These are phyloP conservation scores for Corythaixoides concolor DNA, from an alignment of 2,113 vertebrate genomes.

Conservation along the genomic window DNA sequence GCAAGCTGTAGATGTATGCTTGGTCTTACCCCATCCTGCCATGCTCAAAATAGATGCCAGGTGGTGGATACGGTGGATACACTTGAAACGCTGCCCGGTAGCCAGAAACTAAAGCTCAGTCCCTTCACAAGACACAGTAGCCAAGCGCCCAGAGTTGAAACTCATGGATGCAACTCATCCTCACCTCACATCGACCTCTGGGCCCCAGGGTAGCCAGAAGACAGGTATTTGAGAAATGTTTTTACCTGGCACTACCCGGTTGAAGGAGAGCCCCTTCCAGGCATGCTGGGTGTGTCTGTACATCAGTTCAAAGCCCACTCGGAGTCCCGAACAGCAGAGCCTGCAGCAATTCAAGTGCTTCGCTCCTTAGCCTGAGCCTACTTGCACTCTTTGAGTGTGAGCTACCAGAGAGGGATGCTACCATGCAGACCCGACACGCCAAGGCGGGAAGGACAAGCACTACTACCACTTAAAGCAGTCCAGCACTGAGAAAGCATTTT, in stretches of 20 bases:
- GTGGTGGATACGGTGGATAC: not conserved
- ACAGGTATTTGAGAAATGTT: not conserved
- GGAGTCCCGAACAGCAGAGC: not conserved
- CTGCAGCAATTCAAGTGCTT: not conserved
- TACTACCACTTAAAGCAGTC: not conserved
- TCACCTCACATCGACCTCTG: not conserved
- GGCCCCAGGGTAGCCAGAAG: not conserved
- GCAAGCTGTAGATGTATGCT: not conserved
- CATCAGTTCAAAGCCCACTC: not conserved
- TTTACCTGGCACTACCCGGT: not conserved
- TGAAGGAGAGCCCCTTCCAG: not conserved
- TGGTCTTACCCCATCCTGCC: not conserved
- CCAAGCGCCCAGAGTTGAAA: not conserved
- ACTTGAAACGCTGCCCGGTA: not conserved
- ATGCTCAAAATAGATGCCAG: not conserved
- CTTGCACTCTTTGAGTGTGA: fast-evolving
- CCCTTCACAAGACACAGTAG: not conserved
- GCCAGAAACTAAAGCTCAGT: not conserved
- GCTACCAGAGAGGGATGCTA: not conserved
- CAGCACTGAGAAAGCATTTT: not conserved
- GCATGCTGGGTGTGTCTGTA: fast-evolving
- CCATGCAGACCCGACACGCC: too few relatives aligned
- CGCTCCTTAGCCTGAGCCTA: not conserved
- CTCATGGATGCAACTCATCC: not conserved
- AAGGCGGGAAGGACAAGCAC: not conserved